Evolutionary conservation across 2,113 vertebrate species (phyloP).

Genomic region (Odontesthes bonariensis): DNA sequence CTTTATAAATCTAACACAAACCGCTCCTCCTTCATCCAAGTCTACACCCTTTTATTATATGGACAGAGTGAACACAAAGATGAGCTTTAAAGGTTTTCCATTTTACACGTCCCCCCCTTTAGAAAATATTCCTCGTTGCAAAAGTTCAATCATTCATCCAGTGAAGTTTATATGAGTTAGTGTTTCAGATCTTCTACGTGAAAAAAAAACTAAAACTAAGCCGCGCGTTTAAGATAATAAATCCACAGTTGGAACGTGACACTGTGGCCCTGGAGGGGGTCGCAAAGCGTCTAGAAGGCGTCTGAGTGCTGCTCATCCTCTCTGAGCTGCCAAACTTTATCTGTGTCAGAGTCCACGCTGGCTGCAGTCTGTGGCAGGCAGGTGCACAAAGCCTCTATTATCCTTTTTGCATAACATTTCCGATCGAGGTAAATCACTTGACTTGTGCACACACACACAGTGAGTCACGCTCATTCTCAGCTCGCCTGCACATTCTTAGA

Average conservation of each 20-base stretch:
- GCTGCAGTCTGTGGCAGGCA: conserved; percentile 54
- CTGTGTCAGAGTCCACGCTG: conserved; percentile 68
- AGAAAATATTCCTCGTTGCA: conserved; percentile 1
- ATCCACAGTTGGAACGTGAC: conserved; percentile 53
- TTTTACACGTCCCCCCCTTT: conserved; percentile 15
- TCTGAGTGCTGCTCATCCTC: conserved; percentile 67
- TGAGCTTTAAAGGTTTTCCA: background rate
- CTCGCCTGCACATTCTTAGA: background rate
- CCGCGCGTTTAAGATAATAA: conserved; percentile 46
- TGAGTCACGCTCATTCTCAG: conserved; percentile 11
- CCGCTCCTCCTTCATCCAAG: too few species aligned
- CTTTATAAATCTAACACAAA: background rate
- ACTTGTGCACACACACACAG: conserved; percentile 44
- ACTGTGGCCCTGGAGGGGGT: conserved; percentile 37
- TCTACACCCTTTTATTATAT: background rate
- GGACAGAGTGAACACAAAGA: background rate
- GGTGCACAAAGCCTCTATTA: conserved; percentile 76
- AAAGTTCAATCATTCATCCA: conserved; percentile 14
- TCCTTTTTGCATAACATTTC: conserved; percentile 69
- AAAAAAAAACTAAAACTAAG: conserved; percentile 18
- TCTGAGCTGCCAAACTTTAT: conserved; percentile 68
- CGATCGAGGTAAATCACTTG: conserved; percentile 65
- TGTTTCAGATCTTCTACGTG: conserved; percentile 21
- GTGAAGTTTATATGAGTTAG: conserved; percentile 6
- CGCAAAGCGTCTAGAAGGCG: conserved; percentile 51